Evolutionary conservation across 2,113 vertebrate species (phyloP).

Genomic region (Brienomyrus brachyistius): DNA sequence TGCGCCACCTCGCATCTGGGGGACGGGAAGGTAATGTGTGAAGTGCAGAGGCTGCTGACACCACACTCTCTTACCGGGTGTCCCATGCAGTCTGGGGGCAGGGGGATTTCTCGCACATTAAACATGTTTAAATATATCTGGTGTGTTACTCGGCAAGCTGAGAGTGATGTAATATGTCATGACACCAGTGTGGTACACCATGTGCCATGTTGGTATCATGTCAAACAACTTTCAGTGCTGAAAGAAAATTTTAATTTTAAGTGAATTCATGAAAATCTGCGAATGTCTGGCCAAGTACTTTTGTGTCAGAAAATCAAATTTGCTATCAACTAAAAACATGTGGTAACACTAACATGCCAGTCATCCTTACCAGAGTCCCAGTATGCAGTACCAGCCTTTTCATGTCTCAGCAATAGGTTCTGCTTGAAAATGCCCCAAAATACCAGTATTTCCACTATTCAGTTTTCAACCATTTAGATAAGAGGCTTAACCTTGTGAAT

Average conservation of each 20-base stretch:
- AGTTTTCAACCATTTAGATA: background rate
- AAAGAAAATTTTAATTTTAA: background rate
- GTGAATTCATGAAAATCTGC: background rate
- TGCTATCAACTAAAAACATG: background rate
- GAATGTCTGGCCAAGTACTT: background rate
- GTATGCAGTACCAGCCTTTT: background rate
- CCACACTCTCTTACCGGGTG: background rate
- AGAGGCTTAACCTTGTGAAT: background rate
- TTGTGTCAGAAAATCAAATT: background rate
- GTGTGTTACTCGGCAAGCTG: background rate
- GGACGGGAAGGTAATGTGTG: background rate
- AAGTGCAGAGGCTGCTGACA: background rate
- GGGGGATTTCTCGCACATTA: background rate
- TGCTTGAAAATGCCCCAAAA: background rate
- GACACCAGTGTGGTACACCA: background rate
- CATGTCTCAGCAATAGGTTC: background rate
- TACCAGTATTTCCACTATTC: background rate
- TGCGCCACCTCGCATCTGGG: background rate
- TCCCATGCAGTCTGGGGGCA: background rate
- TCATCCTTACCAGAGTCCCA: background rate
- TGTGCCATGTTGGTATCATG: background rate
- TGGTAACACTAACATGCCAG: background rate
- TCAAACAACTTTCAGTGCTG: background rate
- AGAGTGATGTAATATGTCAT: background rate
- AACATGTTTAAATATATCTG: background rate